Evolutionary conservation across 2,797 vertebrate genomes (phyloP), one percentile per base, ranked within the genome.

Genomic region (Hypotaenidia okinawae): DNA sequence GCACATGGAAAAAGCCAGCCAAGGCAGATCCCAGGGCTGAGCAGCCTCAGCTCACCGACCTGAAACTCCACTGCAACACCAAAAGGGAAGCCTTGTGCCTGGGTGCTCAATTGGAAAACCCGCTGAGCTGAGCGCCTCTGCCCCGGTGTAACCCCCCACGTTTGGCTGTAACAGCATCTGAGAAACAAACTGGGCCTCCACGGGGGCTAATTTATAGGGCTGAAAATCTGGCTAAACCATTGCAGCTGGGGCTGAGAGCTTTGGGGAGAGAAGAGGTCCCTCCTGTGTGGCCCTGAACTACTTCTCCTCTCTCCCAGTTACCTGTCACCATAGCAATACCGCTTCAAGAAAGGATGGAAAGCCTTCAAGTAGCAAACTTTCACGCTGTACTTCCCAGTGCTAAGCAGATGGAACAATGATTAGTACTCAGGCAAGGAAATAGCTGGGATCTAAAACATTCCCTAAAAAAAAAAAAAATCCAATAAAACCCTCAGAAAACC

Each of bases 71-170:
- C 25, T 27, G 75, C 5, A 23, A 59, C 24, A 52, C 9, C 7
- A 6, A 0, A 1, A 10, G 15, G 23, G n/a, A 57, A 52, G 28
- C 30, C 59, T 21, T 16, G 17, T 47, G 11, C 30, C 25, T 1
- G 39, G 49, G 5, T 5, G 49, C 39, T 41, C 58, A 1, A 21
- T 2, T 43, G 54, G 22, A 70, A 61, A 22, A 6, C 17, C 14
- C 1, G 0, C 6, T 2, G 7, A 2, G 25, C 4, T 9, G 33
- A 35, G 13, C 2, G 1, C 10, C 49, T 12, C 35, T 17, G 45
- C 21, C 4, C 51, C 9, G 43, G 4, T 22, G 24, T 15, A 7
- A 11, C 22, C 13, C 27, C 7, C 35, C 4, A 28, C 16, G 21
- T 9, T 57, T 47, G n/a, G 35, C 13, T 18, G 3, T 37, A 27